Conservation (phyloP, 2,888 invertebrate genomes). For the Suillia variegata region DNA sequence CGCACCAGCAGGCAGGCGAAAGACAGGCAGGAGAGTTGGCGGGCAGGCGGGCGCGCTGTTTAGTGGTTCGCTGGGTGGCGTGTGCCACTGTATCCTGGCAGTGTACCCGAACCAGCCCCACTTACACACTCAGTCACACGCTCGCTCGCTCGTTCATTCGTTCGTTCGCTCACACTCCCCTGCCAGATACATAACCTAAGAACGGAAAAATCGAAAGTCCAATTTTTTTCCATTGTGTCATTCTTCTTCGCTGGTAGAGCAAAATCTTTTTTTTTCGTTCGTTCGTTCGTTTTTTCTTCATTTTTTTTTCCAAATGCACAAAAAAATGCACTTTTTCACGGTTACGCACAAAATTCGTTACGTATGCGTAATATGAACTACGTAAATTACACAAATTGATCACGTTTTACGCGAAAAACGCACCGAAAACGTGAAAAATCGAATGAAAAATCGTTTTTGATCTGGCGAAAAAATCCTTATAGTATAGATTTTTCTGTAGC, state of each 20-base stretch:
- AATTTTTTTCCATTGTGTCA: constrained; percentile 26
- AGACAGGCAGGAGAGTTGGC: neutral
- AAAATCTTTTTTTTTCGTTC: constrained; percentile 3
- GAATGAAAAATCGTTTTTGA: too few relatives aligned
- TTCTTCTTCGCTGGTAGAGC: too few relatives aligned
- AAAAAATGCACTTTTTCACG: neutral
- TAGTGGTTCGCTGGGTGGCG: neutral
- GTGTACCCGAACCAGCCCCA: too few relatives aligned
- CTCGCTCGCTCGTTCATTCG: constrained; percentile 10
- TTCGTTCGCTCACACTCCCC: constrained; percentile 19
- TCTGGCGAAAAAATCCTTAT: constrained; percentile 19
- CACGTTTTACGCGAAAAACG: neutral
- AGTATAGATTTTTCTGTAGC: constrained; percentile 22
- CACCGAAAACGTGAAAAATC: neutral
- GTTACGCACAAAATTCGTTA: neutral
- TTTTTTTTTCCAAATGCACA: too few relatives aligned
- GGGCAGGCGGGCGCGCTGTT: neutral
- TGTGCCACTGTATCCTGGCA: too few relatives aligned
- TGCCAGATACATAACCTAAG: constrained; percentile 37
- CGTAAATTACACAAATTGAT: neutral
- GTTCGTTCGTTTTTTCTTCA: neutral
- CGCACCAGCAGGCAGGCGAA: too few relatives aligned
- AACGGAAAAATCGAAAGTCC: constrained; percentile 39
- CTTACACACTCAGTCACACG: constrained; percentile 8
- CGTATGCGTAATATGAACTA: neutral